Base-by-base conservation (phyloP, 2,797 vertebrate species). In the Semotilus atromaculatus region DNA sequence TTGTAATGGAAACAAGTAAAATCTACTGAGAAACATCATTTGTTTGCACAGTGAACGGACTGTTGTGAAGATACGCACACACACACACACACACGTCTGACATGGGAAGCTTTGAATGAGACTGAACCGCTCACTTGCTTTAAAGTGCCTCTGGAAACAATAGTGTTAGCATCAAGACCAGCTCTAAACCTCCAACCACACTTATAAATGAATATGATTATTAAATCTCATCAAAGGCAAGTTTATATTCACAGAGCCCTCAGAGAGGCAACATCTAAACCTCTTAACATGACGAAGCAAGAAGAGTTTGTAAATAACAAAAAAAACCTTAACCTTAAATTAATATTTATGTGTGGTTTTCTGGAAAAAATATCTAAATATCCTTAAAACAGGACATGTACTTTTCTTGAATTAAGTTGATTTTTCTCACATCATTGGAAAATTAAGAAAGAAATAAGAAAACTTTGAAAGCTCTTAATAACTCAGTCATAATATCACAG, bases 71-170 rank as follows among this genome's bases (percentile, higher is more conserved):
- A 88, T 84, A 11, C 40, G 10, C 80, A 26, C 79, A 82, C 66
- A 75, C 73, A 45, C 89, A 84, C 86, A 48, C 89, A 85, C 86
- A 85, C 84, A 36, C 7, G 70, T 83, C 87, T 79, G 86, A 92
- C 88, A 91, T 85, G 93, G 94, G 94, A 95, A 95, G 94, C 94
- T 93, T 92, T 90, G 88, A 92, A 93, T 89, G 91, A 93, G 88
- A 70, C 70, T 93, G 89, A 90, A 93, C 87, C 60, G 89, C 92
- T 81, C 92, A 89, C 62, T 86, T 70, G 7, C 72, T 82, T 95
- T 95, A 95, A 95, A 95, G 94, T 95, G 94, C 88, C 81, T 87
- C 90, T 29, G 14, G 26, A 29, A 66, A 18, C 62, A 66, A 0
- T 26, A 23, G 34, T 67, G 36, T 70, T 18, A 18, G 34, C 48